phyloP scores from a whole-genome alignment of 1,140 invertebrate genomes.

The Ceratina japonica region DNA sequence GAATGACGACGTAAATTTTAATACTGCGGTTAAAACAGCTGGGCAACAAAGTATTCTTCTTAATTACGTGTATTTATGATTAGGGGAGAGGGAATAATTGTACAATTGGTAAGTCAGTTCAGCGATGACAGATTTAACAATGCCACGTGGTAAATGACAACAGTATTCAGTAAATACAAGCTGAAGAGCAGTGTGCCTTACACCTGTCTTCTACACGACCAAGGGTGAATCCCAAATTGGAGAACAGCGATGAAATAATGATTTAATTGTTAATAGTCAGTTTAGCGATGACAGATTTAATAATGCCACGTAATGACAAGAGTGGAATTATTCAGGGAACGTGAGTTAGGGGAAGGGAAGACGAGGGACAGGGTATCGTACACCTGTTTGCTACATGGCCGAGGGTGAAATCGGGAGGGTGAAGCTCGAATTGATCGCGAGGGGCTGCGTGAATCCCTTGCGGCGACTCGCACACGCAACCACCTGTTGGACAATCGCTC shows the following conservation, averaged over 20 bases:
- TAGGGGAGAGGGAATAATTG: background rate
- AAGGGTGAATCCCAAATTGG: conserved; percentile 19
- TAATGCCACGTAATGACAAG: background rate
- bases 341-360: conserved; percentile 4
- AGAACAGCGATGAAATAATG: background rate
- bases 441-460: conserved; percentile 53
- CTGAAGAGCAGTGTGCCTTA: background rate
- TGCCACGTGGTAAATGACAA: background rate
- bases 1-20: no score
- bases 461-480: conserved; percentile 52
- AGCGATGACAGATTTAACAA: background rate
- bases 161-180: background rate
- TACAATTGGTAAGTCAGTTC: background rate
- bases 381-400: conserved; percentile 36
- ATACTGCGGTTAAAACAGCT: no score
- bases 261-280: background rate
- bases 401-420: conserved; percentile 44
- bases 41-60: no score
- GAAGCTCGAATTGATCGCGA: conserved; percentile 8
- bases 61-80: no score
- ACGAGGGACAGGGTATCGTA: conserved; percentile 5
- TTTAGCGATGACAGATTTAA: conserved; percentile 1
- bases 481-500: conserved; percentile 62
- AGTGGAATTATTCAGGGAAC: background rate
- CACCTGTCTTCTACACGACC: conserved; percentile 34